These are phyloP conservation scores for Bombus haemorrhoidalis DNA, from an alignment of 1,140 invertebrate species.

Conservation along the genomic window DNA sequence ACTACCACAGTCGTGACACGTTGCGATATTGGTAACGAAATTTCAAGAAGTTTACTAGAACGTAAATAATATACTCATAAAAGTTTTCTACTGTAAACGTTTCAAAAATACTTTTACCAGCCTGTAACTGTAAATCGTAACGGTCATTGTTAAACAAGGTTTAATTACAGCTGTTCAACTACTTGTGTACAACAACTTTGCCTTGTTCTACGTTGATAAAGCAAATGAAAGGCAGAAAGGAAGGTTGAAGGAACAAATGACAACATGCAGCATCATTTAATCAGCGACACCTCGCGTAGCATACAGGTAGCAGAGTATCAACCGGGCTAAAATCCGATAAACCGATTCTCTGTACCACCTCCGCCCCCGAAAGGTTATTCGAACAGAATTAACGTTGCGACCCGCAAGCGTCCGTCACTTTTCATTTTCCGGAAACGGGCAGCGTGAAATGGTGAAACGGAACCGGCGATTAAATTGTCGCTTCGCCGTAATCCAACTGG, in stretches of 20 bases:
- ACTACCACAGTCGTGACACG: too few relatives aligned
- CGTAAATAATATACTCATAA: too few relatives aligned
- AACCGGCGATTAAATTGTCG: constrained; percentile 38
- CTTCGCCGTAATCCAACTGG: constrained; percentile 30
- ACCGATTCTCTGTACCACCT: background rate
- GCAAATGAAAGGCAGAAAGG: background rate
- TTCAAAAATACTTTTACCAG: too few relatives aligned
- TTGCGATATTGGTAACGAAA: too few relatives aligned
- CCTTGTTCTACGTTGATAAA: background rate
- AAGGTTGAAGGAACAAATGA: background rate
- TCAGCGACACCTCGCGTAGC: background rate
- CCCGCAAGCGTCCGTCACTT: background rate
- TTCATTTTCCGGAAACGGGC: constrained; percentile 9
- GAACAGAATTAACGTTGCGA: constrained; percentile 16
- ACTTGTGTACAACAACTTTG: background rate
- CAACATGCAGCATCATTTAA: background rate
- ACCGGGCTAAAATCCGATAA: too few relatives aligned
- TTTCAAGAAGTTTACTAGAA: too few relatives aligned
- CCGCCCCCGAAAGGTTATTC: background rate
- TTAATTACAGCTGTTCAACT: background rate
- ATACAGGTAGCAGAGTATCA: background rate
- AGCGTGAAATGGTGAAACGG: background rate
- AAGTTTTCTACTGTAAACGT: too few relatives aligned
- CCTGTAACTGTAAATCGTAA: too few relatives aligned
- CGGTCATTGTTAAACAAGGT: background rate